These are phyloP conservation scores for Lacanobia wlatinum DNA, from an alignment of 2,888 invertebrate species.

Conservation along the genomic window DNA sequence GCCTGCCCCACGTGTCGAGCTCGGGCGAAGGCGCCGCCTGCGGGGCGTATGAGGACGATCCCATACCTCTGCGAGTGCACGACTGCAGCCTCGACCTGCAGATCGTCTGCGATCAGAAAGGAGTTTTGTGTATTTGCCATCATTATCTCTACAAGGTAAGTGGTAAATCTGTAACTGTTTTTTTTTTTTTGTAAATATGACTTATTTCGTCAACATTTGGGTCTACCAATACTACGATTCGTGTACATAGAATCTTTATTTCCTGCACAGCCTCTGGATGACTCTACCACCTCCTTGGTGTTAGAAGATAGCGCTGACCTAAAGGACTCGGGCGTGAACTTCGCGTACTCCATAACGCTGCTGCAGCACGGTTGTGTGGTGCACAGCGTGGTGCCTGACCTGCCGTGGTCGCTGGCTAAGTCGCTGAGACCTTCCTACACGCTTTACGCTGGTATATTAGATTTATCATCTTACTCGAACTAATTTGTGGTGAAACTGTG, in stretches of 20 bases:
- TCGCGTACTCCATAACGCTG: slow-evolving; percentile 96
- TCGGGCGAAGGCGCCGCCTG: slow-evolving; percentile 90
- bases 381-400: slow-evolving; percentile 95
- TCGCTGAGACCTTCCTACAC: slow-evolving; percentile 94
- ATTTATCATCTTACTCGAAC: neutral
- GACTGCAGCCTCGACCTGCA: slow-evolving; percentile 95
- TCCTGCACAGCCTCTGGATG: slow-evolving; percentile 89
- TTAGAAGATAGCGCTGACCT: slow-evolving; percentile 90
- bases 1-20: slow-evolving; percentile 93
- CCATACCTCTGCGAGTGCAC: slow-evolving; percentile 94
- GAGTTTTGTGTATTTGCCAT: slow-evolving; percentile 94
- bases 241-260: neutral
- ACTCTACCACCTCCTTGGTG: slow-evolving; percentile 89
- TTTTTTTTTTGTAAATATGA: neutral
- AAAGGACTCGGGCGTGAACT: slow-evolving; percentile 93
- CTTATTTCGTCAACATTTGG: neutral
- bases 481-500: neutral
- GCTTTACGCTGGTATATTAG: slow-evolving; percentile 91
- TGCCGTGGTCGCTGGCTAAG: slow-evolving; percentile 95
- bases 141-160: slow-evolving; percentile 95
- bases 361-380: slow-evolving; percentile 96
- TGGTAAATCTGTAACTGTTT: neutral
- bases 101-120: slow-evolving; percentile 94
- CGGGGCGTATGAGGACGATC: slow-evolving; percentile 95
- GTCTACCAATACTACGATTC: neutral